Evolutionary conservation across 2,888 invertebrate species (phyloP).

Genomic region (Lithosia quadra): DNA sequence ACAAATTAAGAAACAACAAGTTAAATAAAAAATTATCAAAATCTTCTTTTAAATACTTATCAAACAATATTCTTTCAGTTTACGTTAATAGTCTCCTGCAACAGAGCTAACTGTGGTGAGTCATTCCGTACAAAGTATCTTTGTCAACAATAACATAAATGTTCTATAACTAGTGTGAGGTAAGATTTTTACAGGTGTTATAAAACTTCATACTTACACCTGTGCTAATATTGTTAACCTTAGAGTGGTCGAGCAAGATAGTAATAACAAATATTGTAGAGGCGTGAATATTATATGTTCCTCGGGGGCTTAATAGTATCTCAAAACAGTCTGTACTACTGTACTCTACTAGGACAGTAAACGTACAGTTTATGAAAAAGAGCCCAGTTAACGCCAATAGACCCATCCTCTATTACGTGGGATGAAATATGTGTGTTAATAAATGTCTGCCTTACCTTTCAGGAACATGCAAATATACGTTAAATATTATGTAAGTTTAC

Average conservation of each 20-base stretch:
- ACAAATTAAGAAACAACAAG: no score
- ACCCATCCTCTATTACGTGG: background rate
- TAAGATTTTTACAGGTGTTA: constrained; percentile 56
- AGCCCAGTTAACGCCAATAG: background rate
- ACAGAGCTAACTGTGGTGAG: constrained; percentile 29
- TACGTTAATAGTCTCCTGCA: constrained; percentile 17
- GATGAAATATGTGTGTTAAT: background rate
- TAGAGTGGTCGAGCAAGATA: constrained; percentile 34
- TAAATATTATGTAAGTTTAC: no score
- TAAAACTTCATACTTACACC: constrained; percentile 38
- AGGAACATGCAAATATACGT: no score
- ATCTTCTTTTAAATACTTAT: no score
- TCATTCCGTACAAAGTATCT: constrained; percentile 45
- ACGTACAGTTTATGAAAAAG: background rate
- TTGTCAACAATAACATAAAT: constrained; percentile 43
- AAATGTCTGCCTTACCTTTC: background rate
- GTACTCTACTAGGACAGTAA: background rate
- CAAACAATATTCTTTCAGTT: constrained; percentile 21
- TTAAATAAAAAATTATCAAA: no score
- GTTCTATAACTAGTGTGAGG: constrained; percentile 32
- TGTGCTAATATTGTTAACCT: constrained; percentile 46
- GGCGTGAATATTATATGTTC: constrained; percentile 1
- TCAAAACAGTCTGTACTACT: no score
- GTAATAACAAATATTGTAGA: constrained; percentile 22
- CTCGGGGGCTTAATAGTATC: background rate